Evolutionary conservation across 2,113 vertebrate genomes (phyloP).

Genomic region (Saguinus midas): DNA sequence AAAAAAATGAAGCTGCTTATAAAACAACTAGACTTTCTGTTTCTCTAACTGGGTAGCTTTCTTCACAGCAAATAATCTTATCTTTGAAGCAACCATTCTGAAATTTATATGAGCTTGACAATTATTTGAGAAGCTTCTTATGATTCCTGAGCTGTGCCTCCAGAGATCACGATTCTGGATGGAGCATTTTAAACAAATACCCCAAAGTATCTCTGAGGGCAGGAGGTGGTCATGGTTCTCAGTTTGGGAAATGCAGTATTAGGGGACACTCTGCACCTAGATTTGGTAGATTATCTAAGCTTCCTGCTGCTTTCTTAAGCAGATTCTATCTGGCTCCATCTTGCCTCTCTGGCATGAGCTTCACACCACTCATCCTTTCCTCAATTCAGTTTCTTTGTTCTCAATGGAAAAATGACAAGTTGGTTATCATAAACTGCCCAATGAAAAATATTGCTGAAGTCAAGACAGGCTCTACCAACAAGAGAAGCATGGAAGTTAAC

Average conservation of each 20-base stretch:
- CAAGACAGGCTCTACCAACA: neutral
- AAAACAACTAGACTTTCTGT: neutral
- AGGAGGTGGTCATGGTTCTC: neutral
- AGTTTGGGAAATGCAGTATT: neutral
- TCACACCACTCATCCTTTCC: neutral
- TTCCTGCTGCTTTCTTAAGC: neutral
- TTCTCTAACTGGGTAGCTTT: slow-evolving; percentile 18
- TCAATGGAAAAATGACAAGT: neutral
- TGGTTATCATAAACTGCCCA: slow-evolving; percentile 15
- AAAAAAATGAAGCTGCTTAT: slow-evolving; percentile 14
- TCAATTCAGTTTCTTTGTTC: neutral
- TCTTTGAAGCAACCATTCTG: slow-evolving; percentile 11
- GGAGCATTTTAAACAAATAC: slow-evolving; percentile 8
- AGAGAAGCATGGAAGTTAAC: neutral
- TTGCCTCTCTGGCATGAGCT: neutral
- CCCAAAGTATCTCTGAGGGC: neutral
- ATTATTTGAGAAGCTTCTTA: neutral
- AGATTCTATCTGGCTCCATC: neutral
- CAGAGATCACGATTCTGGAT: neutral
- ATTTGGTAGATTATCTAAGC: neutral
- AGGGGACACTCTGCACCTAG: neutral
- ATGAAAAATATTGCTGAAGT: slow-evolving; percentile 40
- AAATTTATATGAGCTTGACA: slow-evolving; percentile 20
- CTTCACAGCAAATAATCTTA: slow-evolving; percentile 29
- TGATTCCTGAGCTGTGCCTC: neutral